A percentile compares a stretch with the other conserved stretches of the same genome.
phyloP scores from a whole-genome alignment of 2,888 invertebrate genomes.

The Cataglyphis livida region DNA sequence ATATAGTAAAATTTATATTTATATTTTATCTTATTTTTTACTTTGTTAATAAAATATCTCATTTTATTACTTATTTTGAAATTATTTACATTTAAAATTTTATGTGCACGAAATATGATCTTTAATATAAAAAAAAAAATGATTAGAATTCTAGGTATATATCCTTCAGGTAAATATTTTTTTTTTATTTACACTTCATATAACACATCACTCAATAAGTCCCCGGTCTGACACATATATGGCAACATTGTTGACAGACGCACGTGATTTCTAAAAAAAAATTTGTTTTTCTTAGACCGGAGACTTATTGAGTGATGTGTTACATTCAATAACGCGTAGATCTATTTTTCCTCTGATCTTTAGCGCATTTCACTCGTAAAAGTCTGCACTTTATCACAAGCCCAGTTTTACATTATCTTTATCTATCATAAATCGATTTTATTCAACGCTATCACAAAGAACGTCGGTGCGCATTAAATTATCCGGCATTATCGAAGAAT shows the following conservation, averaged over 20 bases:
- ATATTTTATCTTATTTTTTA: not conserved
- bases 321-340: not conserved
- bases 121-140: not conserved
- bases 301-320: no score
- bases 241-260: no score
- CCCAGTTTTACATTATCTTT: conserved; percentile 23
- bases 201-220: no score
- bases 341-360: not conserved
- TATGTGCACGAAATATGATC: not conserved
- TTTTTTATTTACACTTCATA: not conserved
- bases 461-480: not conserved
- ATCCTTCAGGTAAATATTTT: not conserved
- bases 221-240: no score
- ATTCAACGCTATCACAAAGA: not conserved
- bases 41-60: not conserved
- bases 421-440: conserved; percentile 22
- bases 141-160: no score
- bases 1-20: not conserved
- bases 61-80: not conserved
- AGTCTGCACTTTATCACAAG: not conserved
- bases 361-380: conserved; percentile 1
- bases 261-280: no score
- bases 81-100: not conserved
- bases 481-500: not conserved
- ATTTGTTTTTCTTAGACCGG: no score